Evolutionary conservation across 2,888 invertebrate genomes (phyloP), one percentile per base, ranked within the genome.

Genomic region (Leptopilina myrica): DNA sequence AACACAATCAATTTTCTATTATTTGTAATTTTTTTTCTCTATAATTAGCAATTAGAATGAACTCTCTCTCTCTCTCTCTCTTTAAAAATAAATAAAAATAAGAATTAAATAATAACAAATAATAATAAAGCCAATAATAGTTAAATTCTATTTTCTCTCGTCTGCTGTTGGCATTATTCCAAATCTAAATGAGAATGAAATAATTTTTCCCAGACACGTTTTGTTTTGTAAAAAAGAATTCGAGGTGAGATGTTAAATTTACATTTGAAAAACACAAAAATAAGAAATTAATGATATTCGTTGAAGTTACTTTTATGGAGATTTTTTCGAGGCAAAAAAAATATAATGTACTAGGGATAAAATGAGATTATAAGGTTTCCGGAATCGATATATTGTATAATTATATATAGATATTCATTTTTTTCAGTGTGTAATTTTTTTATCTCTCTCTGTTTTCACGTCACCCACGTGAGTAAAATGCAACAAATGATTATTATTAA

Each of bases 301-400:
- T 43, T 43, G 43, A 49, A 46, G 5, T 20, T 9, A 66, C 11
- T 43, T 9, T 8, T 43, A 66, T 46, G 15, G 12, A 67, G 5
- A 49, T 67, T 8, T n/a, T 15, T n/a, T 12, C 15, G n/a, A 20
- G 12, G 20, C 26, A 67, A 59, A 59, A n/a, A 15, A 46, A 67
- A 67, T 5, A 1, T 33, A 2, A 33, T 33, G 33, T 46, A n/a
- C 15, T n/a, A 15, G 15, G 5, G 15, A 20, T 46, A 15, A 49
- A 53, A 53, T 15, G 49, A 69, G 69, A 53, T 53, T 53, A 20
- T 69, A 49, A 26, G 69, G 69, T 69, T 69, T 69, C 69, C 69
- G 14, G 12, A 69, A 69, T 69, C 69, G 69, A 69, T 69, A 53
- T 20, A 26, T 14, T 64, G 26, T 26, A 33, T 33, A 69, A 69